phyloP scores from a whole-genome alignment of 2,888 invertebrate species.

The Octodonta nipae region DNA sequence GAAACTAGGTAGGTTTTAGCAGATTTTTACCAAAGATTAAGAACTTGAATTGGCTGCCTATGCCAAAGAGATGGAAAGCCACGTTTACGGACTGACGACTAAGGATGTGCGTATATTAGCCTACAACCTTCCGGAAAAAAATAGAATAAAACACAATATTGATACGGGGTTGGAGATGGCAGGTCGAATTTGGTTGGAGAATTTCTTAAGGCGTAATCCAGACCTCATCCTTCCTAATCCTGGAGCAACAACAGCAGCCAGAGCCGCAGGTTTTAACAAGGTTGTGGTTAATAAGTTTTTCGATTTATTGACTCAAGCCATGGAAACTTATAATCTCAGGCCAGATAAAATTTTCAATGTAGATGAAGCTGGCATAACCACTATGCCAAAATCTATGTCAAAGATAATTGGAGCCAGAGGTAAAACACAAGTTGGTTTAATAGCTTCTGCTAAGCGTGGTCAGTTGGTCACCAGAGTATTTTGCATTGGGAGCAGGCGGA shows the following conservation, averaged over 20 bases:
- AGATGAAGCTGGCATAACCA: too few relatives aligned
- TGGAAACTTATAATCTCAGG: conserved; percentile 6
- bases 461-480: conserved; percentile 9
- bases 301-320: conserved; percentile 3
- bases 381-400: conserved; percentile 7
- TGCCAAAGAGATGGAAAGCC: conserved; percentile 8
- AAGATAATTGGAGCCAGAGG: conserved; percentile 8
- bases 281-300: conserved; percentile 7
- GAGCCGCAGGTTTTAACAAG: conserved; percentile 8
- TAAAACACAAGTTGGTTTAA: conserved; percentile 9
- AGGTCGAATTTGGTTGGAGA: conserved; percentile 10
- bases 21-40: too few relatives aligned
- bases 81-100: conserved; percentile 8
- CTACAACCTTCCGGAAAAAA: conserved; percentile 8
- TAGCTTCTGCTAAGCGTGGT: conserved; percentile 10
- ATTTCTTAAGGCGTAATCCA: conserved; percentile 6
- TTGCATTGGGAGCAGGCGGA: conserved; percentile 9
- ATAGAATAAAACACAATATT: conserved; percentile 7
- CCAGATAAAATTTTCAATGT: conserved; percentile 8
- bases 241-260: conserved; percentile 8
- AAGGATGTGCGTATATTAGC: conserved; percentile 8
- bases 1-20: too few relatives aligned
- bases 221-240: conserved; percentile 6
- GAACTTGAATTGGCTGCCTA: conserved; percentile 8
- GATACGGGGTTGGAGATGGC: conserved; percentile 7